phyloP scores from a whole-genome alignment of 2,797 vertebrate species.

The Zalophus californianus region DNA sequence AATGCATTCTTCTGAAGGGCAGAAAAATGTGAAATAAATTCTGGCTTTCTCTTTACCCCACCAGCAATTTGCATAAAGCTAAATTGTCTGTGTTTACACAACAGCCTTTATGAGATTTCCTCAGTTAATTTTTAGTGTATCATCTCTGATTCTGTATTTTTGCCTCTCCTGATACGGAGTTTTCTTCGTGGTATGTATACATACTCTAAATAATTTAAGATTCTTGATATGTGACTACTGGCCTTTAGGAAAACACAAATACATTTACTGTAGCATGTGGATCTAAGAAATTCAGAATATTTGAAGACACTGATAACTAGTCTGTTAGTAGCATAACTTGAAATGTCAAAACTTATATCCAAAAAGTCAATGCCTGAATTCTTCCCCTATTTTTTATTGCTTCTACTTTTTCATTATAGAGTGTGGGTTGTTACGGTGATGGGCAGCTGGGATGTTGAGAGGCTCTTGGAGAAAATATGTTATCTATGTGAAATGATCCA shows the following conservation, averaged over 20 bases:
- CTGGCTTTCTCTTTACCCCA: not conserved
- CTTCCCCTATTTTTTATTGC: conserved; percentile 32
- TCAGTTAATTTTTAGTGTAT: not conserved
- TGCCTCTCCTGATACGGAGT: not conserved
- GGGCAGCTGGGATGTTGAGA: conserved; percentile 55
- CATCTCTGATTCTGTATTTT: conserved; percentile 9
- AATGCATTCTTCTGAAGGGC: not conserved
- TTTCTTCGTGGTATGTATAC: conserved; percentile 2
- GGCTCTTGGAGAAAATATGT: conserved; percentile 46
- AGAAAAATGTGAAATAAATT: not conserved
- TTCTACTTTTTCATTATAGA: conserved; percentile 61
- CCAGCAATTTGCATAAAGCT: not conserved
- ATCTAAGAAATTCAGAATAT: conserved; percentile 29
- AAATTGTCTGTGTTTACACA: not conserved
- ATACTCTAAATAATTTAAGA: conserved; percentile 22
- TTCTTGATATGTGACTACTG: not conserved
- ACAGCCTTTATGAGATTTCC: conserved; percentile 8
- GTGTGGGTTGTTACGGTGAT: conserved; percentile 69
- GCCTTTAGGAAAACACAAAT: conserved; percentile 50
- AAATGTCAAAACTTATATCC: conserved; percentile 65
- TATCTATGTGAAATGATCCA: conserved; percentile 55
- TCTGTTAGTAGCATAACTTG: conserved; percentile 28
- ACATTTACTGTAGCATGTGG: not conserved
- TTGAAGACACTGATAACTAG: not conserved
- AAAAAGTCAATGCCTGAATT: conserved; percentile 23